These are phyloP conservation scores for Nomada ruficornis DNA, from an alignment of 2,888 invertebrate genomes.

Conservation along the genomic window DNA sequence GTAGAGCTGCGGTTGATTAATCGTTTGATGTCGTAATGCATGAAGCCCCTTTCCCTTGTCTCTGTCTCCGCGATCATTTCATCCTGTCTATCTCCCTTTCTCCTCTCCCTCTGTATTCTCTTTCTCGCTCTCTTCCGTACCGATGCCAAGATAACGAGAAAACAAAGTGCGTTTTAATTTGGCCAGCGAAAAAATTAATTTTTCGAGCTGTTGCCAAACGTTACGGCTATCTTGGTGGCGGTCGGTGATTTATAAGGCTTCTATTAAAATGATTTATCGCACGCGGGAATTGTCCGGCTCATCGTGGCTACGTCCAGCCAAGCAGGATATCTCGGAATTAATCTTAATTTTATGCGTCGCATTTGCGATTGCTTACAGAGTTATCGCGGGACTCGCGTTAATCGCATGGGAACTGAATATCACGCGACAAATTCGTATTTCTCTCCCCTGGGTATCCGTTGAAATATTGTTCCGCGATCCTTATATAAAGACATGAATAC, in stretches of 20 bases:
- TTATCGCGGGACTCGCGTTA: conserved; percentile 6
- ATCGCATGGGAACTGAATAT: conserved; percentile 20
- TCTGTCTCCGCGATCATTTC: no score
- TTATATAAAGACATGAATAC: background rate
- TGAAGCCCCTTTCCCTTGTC: conserved; percentile 4
- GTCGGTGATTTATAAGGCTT: conserved; percentile 51
- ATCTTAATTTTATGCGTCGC: conserved; percentile 52
- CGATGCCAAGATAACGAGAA: conserved; percentile 44
- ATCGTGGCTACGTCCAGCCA: conserved; percentile 25
- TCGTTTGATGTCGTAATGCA: conserved; percentile 42
- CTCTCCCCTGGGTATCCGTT: background rate
- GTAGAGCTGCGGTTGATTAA: conserved; percentile 42
- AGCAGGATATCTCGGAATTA: conserved; percentile 34
- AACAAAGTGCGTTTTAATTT: conserved; percentile 49
- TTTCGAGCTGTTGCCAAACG: conserved; percentile 37
- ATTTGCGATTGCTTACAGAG: conserved; percentile 21
- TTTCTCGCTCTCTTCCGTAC: background rate
- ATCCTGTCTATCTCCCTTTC: background rate
- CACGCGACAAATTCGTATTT: background rate
- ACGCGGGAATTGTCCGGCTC: conserved; percentile 40
- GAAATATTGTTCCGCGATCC: background rate
- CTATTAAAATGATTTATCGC: conserved; percentile 67
- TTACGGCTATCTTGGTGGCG: conserved; percentile 1
- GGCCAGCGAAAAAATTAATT: conserved; percentile 36
- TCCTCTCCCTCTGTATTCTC: no score